Conservation (phyloP, 1,140 invertebrate genomes). For the Tetramorium parvispinum region DNA sequence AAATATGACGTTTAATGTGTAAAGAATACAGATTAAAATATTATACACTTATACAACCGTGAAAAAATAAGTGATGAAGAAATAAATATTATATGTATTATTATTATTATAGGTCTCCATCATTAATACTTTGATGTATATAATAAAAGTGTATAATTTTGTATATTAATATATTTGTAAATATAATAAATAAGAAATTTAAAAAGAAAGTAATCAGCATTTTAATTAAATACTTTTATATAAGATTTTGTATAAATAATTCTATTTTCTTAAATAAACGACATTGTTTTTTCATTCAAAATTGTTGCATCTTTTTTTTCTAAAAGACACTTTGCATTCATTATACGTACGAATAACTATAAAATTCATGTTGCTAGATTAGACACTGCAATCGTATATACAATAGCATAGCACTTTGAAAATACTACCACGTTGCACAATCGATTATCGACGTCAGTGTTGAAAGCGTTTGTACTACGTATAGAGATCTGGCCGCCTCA, state of each 20-base stretch:
- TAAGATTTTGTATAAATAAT: not conserved
- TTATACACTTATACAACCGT: not conserved
- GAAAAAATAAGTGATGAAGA: not conserved
- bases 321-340: not conserved
- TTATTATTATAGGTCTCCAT: not conserved
- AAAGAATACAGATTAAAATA: not conserved
- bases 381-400: not conserved
- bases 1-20: slow-evolving; percentile 19
- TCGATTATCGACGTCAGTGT: slow-evolving; percentile 61
- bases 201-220: not conserved
- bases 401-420: slow-evolving; percentile 14
- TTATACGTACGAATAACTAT: not conserved
- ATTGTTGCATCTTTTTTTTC: not conserved
- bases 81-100: not conserved
- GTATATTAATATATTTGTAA: not conserved
- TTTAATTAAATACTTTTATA: not conserved
- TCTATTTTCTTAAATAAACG: not conserved
- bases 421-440: slow-evolving; percentile 45
- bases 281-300: not conserved
- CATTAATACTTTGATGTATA: not conserved
- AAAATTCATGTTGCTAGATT: not conserved
- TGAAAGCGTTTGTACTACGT: slow-evolving; percentile 50
- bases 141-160: slow-evolving; percentile 1
- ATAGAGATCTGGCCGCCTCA: slow-evolving; percentile 58
- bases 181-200: not conserved